Evolutionary conservation across 2,888 invertebrate genomes (phyloP).

Genomic region (Hydropsyche betteni): DNA sequence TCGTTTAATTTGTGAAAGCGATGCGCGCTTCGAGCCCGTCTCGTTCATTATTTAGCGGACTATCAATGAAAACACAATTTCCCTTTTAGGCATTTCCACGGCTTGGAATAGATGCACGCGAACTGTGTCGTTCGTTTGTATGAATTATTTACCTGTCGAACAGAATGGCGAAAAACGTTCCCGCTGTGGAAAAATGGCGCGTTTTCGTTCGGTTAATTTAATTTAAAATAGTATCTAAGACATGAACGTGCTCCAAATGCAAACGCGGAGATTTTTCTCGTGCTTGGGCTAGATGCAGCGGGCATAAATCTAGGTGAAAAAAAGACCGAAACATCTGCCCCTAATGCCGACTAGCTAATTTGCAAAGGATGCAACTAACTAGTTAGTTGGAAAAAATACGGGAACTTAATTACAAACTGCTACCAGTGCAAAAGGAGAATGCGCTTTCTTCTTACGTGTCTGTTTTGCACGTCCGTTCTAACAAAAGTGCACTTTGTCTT

Average conservation of each 20-base stretch:
- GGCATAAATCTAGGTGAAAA: slow-evolving; percentile 36
- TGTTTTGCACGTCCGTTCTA: neutral
- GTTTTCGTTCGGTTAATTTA: neutral
- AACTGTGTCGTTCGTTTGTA: too few species aligned
- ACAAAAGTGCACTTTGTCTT: too few species aligned
- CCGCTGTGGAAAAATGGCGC: too few species aligned
- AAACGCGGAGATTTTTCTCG: neutral
- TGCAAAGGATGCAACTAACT: slow-evolving; percentile 42
- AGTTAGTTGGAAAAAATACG: slow-evolving; percentile 39
- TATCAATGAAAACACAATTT: slow-evolving; percentile 19
- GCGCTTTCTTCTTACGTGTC: neutral
- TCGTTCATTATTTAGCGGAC: slow-evolving; percentile 2
- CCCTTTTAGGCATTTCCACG: slow-evolving; percentile 8
- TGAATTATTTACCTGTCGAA: too few species aligned
- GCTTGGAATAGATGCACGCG: neutral
- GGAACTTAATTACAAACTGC: slow-evolving; percentile 44
- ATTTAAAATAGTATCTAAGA: neutral
- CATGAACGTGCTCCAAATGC: slow-evolving; percentile 12
- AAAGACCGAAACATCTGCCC: slow-evolving; percentile 21
- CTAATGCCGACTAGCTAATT: slow-evolving; percentile 43
- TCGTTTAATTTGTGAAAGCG: slow-evolving; percentile 6
- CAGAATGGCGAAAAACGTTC: too few species aligned
- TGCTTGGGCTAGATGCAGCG: neutral
- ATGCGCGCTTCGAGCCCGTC: neutral
- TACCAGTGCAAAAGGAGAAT: neutral